Base-by-base conservation (phyloP, 35 echinoderm and acorn worm genomes). In the Lytechinus pictus region DNA sequence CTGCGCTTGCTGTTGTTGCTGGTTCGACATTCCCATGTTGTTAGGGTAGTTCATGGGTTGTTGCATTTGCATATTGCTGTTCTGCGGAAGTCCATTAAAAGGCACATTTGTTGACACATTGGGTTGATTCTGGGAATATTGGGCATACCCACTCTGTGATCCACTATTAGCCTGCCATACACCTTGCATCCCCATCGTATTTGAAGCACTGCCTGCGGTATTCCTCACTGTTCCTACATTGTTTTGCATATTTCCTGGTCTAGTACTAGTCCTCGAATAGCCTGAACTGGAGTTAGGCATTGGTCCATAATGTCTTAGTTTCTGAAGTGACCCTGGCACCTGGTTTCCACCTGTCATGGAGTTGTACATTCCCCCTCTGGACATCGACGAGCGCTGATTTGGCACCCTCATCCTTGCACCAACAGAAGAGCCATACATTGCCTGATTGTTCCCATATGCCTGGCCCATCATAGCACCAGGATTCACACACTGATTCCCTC, bases 251-350 rank as follows among this genome's bases (percentile, higher is more conserved):
- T 72, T 86, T 29, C 87, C 54, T 60, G 93, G 24, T 91, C 66
- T 16, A 54, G 94, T 57, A 95, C 24, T 95, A 53, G 94, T 90
- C 87, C 87, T 94, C 3, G 94, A 95, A 52, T 12, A 54, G 21
- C 86, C 93, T 89, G 92, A 54, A 90, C 86, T 54, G 53, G 87
- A 90, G 58, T 95, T 96, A 11, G 96, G 96, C 96, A 96, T 96
- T 86, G 96, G 96, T 61, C 96, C 96, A 95, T 53, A 96, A 54
- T 96, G 96, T 96, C 96, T 96, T 12, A 96, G 56, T 79, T 91
- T 95, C 28, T 96, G 96, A 27, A 55, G 53, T 13, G 96, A 94
- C 28, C 96, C 87, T 91, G 29, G 94, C 54, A 92, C 52, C 24
- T 93, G 89, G 28, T 89, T 60, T 57, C 91, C 87, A 29, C 95